Evolutionary conservation across 2,888 invertebrate species (phyloP).

Genomic region (Mactromeris polynyma): DNA sequence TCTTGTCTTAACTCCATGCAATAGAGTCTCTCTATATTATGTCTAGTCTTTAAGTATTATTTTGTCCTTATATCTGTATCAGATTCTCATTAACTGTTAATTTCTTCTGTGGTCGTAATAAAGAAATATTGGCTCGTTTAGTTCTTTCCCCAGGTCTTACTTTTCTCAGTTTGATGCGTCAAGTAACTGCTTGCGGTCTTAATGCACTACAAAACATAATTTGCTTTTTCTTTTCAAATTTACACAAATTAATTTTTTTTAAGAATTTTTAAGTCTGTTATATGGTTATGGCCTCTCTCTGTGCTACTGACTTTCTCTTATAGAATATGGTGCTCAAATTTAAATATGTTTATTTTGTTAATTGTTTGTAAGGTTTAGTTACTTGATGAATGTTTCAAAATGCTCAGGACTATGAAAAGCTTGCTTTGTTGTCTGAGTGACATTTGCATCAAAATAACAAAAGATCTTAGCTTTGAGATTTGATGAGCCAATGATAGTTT

Average conservation of each 20-base stretch:
- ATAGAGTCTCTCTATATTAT: not conserved
- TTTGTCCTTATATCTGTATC: not conserved
- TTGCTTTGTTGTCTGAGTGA: no score
- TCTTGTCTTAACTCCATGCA: not conserved
- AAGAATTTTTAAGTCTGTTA: not conserved
- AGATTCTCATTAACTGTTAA: not conserved
- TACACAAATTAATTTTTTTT: not conserved
- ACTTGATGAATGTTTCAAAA: no score
- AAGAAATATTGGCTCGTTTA: not conserved
- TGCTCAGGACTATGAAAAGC: no score
- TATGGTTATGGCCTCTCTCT: no score
- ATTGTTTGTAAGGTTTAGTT: no score
- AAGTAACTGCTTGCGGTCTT: not conserved
- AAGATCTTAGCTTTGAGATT: no score
- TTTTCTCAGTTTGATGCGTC: not conserved
- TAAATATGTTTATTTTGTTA: no score
- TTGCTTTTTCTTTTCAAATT: not conserved
- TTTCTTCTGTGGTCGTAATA: not conserved
- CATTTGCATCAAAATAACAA: no score
- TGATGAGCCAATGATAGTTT: no score
- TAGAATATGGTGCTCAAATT: no score
- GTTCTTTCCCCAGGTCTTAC: not conserved
- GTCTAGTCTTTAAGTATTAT: not conserved
- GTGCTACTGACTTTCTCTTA: no score
- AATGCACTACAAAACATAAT: not conserved